Conservation (phyloP, 1,140 invertebrate species). For the Littorina saxatilis region DNA sequence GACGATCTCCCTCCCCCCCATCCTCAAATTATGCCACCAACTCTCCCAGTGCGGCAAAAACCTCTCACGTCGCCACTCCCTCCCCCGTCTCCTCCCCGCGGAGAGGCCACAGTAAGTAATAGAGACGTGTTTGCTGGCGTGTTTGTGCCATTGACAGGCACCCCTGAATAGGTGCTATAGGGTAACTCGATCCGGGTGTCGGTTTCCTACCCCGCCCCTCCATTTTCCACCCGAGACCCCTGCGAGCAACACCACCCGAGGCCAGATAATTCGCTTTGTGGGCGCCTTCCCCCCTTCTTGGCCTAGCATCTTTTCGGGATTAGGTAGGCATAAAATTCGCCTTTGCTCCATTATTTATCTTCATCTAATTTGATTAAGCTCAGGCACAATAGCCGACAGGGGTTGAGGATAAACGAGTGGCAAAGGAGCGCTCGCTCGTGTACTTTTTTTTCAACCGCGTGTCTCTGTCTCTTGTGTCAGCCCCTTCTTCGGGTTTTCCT, state of each 20-base stretch:
- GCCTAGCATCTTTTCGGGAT: slow-evolving; percentile 43
- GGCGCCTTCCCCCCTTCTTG: not conserved
- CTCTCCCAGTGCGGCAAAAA: too few species aligned
- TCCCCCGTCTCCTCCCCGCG: not conserved
- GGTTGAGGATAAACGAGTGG: slow-evolving; percentile 28
- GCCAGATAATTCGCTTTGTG: slow-evolving; percentile 45
- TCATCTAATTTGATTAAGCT: slow-evolving; percentile 53
- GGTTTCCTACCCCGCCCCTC: slow-evolving; percentile 29
- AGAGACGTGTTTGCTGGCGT: slow-evolving; percentile 12
- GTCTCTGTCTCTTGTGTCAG: not conserved
- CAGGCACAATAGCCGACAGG: slow-evolving; percentile 15
- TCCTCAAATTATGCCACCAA: too few species aligned
- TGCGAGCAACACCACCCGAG: slow-evolving; percentile 33
- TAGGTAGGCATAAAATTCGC: slow-evolving; percentile 40
- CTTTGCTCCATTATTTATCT: slow-evolving; percentile 45
- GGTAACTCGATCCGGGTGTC: slow-evolving; percentile 44
- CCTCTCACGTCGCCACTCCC: not conserved
- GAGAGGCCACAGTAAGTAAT: slow-evolving; percentile 6
- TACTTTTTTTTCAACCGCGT: too few species aligned
- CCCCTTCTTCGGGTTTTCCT: not conserved
- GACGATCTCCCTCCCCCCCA: not conserved
- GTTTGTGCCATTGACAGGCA: slow-evolving; percentile 1
- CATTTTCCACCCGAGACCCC: slow-evolving; percentile 24
- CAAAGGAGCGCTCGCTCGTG: not conserved
- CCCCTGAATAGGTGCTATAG: not conserved